Base-by-base conservation (phyloP, 1,140 invertebrate species). In the Teleogryllus occipitalis region DNA sequence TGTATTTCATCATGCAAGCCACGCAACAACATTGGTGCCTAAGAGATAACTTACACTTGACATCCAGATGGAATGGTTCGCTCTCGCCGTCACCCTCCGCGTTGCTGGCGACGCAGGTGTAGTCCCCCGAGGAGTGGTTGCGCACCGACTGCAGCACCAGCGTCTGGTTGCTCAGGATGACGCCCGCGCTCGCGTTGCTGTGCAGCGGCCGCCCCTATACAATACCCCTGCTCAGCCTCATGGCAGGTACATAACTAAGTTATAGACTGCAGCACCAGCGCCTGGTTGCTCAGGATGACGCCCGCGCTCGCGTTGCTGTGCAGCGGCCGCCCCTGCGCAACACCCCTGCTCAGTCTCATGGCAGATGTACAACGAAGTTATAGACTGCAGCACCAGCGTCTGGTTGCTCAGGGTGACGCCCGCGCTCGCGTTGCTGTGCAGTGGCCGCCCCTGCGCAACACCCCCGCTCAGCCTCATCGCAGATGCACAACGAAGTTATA, bases 81-180 rank as follows among this genome's bases (percentile, higher is more conserved):
- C 94, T 96, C 82, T 93, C 91, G 0, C 94, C 94, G 83, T 96
- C 94, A 10, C 95, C 95, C 85, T 96, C 91, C 79, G 91, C 89
- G 87, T 97, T 97, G 83, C 90, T 91, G 15, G 94, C 95, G 7
- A 94, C 90, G 83, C 95, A 97, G 75, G 94, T 95, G 86, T 96
- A 97, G 81, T 91, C 89, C 4, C 95, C 95, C 0, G 92, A 91
- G 78, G 91, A 88, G 72, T 89, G 89, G 78, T 94, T 88, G n/a
- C 91, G 93, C 74, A 96, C 93, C 78, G 90, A 91, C 85, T 95
- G 94, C 76, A 97, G 88, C 2, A 96, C 94, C 80, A 96, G 86
- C 84, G 93, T 95, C 85, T 96, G 95, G 87, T 96, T 96, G 79
- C 84, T 86, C 74, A 96, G 91, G 82, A 96, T 93, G 39, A 95